Conservation (phyloP, 2,113 vertebrate genomes). For the Phasianus colchicus region DNA sequence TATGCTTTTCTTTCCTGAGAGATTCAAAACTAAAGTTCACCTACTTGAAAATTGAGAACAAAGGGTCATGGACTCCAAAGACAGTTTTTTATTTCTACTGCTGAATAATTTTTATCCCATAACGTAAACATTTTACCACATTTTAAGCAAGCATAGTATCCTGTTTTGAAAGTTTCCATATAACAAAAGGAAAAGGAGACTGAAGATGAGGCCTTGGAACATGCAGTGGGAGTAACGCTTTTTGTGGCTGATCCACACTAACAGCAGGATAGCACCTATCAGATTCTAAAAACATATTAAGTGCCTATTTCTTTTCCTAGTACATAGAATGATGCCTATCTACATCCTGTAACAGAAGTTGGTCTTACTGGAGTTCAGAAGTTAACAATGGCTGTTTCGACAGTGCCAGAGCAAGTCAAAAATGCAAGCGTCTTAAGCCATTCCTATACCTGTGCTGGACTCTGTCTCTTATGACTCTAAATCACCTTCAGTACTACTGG, state of each 20-base stretch:
- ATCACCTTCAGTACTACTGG: background rate
- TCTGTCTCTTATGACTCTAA: background rate
- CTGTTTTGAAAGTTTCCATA: background rate
- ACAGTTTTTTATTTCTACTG: background rate
- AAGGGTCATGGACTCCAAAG: background rate
- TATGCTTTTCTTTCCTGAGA: background rate
- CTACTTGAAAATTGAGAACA: background rate
- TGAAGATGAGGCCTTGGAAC: background rate
- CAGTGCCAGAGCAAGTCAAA: background rate
- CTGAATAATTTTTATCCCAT: background rate
- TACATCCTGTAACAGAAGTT: background rate
- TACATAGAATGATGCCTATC: background rate
- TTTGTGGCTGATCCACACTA: background rate
- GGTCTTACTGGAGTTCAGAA: background rate
- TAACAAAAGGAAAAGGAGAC: background rate
- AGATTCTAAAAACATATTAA: background rate
- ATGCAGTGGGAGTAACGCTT: accelerated
- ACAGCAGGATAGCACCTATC: background rate
- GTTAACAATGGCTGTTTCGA: background rate
- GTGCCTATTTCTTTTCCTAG: background rate
- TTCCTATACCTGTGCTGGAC: background rate
- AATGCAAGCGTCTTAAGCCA: background rate
- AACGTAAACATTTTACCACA: accelerated
- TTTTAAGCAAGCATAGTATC: background rate
- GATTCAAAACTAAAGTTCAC: background rate